phyloP scores from a whole-genome alignment of 37 sponge, comb jelly and placozoan species.

The Chondrosia reniformis region DNA sequence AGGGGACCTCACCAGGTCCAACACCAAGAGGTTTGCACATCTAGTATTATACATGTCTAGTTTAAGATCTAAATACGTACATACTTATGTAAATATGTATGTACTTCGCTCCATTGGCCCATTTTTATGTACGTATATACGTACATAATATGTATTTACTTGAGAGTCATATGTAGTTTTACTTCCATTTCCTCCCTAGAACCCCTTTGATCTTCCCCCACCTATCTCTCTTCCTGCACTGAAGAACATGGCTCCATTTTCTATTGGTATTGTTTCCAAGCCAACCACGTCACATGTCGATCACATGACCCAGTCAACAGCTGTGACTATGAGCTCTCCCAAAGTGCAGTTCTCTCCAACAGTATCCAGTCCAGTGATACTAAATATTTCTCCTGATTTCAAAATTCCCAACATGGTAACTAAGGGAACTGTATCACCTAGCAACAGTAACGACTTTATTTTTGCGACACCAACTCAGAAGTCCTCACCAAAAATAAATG shows the following conservation, averaged over 20 bases:
- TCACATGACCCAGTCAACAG: no score
- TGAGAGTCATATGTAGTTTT: not conserved
- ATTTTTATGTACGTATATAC: not conserved
- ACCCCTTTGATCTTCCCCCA: conserved; percentile 1
- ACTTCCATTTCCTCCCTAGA: not conserved
- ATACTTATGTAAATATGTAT: not conserved
- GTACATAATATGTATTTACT: not conserved
- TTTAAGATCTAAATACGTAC: no score
- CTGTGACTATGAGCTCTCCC: no score
- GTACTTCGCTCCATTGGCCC: not conserved
- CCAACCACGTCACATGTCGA: no score
- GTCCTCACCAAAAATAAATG: not conserved
- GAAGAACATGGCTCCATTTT: not conserved
- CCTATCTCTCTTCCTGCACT: not conserved
- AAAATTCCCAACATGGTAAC: not conserved
- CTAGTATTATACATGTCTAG: no score
- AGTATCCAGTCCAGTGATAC: not conserved
- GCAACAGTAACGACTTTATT: not conserved
- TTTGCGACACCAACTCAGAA: not conserved
- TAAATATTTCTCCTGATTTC: not conserved
- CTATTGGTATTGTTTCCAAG: not conserved
- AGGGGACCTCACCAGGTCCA: no score
- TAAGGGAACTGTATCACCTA: not conserved
- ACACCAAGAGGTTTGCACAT: no score
- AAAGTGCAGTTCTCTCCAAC: not conserved